Evolutionary conservation across 2,797 vertebrate genomes (phyloP), one percentile per base, ranked within the genome.

Genomic region (Galaxias olidus): DNA sequence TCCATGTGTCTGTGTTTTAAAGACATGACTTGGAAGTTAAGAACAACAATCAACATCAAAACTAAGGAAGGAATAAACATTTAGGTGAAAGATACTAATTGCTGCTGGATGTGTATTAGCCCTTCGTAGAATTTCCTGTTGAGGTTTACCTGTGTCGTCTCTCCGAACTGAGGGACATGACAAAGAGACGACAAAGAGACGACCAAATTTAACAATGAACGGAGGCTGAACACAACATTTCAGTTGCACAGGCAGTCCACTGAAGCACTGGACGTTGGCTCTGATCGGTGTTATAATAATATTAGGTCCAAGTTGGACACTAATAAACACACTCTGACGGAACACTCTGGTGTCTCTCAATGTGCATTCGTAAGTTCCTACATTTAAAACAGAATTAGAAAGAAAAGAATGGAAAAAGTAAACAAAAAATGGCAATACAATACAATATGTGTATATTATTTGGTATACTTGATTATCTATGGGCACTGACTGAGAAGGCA

Each of bases 321-420:
- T 12, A 74, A 61, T 30, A 0, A 0, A 0, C 61, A 73, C 65
- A 0, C 9, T 54, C 66, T 85, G 87, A 1, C 42, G 5, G 59
- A 78, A 78, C 7, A 12, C 3, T 1, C 88, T 11, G 10, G 1
- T 6, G 0, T 0, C 0, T 1, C 56, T 50, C 15, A 87, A 59
- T 57, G 15, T 74, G 40, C 89, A 91, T 72, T 75, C 48, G 54
- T 90, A 92, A 10, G 0, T 0, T 17, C 87, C 90, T 91, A 74
- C 56, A 47, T 72, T 30, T 66, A 4, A 53, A 54, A 4, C 13
- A 1, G 8, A 41, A 46, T 20, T 49, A 17, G 50, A 47, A 59
- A 17, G 52, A 15, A 6, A 13, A 45, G 19, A 18, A 54, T 14
- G 18, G 4, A 17, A 46, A 8, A 45, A 44, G 49, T 30, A 47